Base-by-base conservation (phyloP, 2,888 invertebrate species). In the Melitaea athalia region DNA sequence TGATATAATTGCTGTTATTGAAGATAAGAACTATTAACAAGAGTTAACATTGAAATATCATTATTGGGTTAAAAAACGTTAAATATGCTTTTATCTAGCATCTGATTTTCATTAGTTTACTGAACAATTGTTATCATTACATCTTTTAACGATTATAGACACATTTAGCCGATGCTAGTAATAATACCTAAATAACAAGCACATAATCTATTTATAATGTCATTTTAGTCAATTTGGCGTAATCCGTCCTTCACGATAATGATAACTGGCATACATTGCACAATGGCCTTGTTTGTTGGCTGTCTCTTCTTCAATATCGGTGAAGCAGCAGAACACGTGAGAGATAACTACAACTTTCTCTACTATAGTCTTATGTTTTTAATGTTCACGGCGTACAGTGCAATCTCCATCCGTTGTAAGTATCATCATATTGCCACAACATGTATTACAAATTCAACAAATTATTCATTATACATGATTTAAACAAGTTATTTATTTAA, bases 361-460 rank as follows among this genome's bases (percentile, higher is more conserved):
- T 98, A 98, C 92, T 99, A 98, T 90, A 96, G 96, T 72, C 94
- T 98, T 63, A 96, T 99, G 95, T 99, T 99, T 87, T 94, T 98
- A 64, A 98, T 98, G 96, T 98, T 97, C 85, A 98, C 97, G 7
- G 97, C 99, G 0, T 97, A 98, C 86, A 98, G 97, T 89, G 95
- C 98, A 14, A 96, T 98, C 67, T 95, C 97, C 59, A 95, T 98
- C 42, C 96, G 96, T 57, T 69, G 72, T 72, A 43, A 72, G 72
- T 72, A 67, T 72, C 24, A 31, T 31, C 12, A 4, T 52, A 50
- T 24, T 11, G 14, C 4, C 33, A 12, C 14, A 5, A 14, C 10
- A 5, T n/a, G 3, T 52, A 8, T 24, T 38, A 3, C 2, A 38
- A 38, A 38, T 38, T 38, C 38, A 38, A 38, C 38, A 38, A 38